Conservation (phyloP, 1,140 invertebrate genomes). For the Sipha flava region DNA sequence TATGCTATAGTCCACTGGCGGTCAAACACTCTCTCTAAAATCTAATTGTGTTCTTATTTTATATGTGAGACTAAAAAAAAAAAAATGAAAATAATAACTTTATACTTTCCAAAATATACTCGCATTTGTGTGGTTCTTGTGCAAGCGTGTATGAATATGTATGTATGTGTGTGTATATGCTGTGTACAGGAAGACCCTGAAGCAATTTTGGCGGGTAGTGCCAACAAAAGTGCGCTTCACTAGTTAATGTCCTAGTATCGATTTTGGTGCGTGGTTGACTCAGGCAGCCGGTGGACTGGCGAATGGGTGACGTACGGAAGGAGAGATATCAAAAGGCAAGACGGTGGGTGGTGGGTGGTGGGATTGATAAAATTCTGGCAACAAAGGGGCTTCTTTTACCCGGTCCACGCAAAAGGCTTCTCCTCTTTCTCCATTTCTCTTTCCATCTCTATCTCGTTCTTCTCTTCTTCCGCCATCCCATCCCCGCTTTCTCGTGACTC, state of each 20-base stretch:
- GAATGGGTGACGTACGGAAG: neutral
- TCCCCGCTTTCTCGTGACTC: slow-evolving; percentile 20
- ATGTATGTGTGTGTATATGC: neutral
- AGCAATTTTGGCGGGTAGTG: neutral
- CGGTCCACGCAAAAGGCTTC: slow-evolving; percentile 35
- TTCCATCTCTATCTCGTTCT: slow-evolving; percentile 1
- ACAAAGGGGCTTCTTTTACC: slow-evolving; percentile 29
- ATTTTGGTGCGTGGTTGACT: slow-evolving; percentile 9
- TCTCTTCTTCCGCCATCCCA: slow-evolving; percentile 19
- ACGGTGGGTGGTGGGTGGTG: neutral
- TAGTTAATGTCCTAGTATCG: slow-evolving; percentile 17
- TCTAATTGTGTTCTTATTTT: too few relatives aligned
- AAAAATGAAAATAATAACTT: too few relatives aligned
- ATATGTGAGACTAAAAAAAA: too few relatives aligned
- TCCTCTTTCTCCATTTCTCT: slow-evolving; percentile 29
- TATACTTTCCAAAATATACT: too few relatives aligned
- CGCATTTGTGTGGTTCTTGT: too few relatives aligned
- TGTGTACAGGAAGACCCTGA: neutral
- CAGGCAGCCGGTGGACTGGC: neutral
- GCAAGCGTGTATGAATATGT: too few relatives aligned
- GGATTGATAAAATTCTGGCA: slow-evolving; percentile 37
- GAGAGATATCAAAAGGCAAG: neutral
- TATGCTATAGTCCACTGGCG: neutral
- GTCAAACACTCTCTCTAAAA: too few relatives aligned
- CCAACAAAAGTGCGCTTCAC: neutral